Evolutionary conservation across 2,113 vertebrate species (phyloP).

Genomic region (human): DNA sequence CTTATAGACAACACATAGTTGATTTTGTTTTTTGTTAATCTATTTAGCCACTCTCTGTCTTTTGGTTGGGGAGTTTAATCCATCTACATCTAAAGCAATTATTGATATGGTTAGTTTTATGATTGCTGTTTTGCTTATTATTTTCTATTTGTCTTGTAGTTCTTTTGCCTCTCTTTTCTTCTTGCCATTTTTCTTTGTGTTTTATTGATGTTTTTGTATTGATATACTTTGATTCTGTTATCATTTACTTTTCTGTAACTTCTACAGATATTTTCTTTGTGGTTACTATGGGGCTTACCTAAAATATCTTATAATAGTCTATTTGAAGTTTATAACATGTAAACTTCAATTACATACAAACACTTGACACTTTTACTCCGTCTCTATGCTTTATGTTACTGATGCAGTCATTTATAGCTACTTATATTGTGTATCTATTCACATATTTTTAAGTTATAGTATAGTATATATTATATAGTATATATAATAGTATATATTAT

Average conservation of each 20-base stretch:
- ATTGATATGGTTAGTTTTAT: too few species aligned
- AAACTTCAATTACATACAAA: neutral
- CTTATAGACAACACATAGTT: too few species aligned
- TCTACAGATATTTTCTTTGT: neutral
- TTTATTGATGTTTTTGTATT: neutral
- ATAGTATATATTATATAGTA: neutral
- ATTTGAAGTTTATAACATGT: neutral
- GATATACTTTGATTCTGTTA: neutral
- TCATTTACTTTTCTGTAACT: neutral
- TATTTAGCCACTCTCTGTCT: too few species aligned
- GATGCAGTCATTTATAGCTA: neutral
- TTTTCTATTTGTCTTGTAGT: neutral
- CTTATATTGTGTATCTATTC: neutral
- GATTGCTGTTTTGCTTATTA: neutral
- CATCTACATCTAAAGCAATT: too few species aligned
- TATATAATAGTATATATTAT: too few species aligned
- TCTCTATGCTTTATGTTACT: neutral
- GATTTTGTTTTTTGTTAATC: too few species aligned
- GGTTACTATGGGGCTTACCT: neutral
- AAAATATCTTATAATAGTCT: neutral
- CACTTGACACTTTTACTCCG: neutral
- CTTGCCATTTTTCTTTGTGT: neutral
- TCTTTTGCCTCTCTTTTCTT: neutral
- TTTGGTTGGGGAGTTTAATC: too few species aligned
- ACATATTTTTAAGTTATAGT: neutral